phyloP scores from a whole-genome alignment of 2,797 vertebrate genomes.

The Cossypha heuglini region DNA sequence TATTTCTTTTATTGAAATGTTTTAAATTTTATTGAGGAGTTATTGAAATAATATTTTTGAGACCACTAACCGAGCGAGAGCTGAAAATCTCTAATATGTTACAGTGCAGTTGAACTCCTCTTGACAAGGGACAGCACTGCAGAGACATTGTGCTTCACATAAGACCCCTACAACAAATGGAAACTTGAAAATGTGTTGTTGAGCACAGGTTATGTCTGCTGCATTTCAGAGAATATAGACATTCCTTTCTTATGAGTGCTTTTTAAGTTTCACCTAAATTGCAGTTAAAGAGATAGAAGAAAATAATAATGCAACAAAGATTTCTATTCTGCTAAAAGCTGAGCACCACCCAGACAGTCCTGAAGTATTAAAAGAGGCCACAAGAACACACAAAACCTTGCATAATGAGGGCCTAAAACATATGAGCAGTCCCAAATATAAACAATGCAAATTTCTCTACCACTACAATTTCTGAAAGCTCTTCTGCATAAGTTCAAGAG shows the following conservation, averaged over 20 bases:
- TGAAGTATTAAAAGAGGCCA: not conserved
- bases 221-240: not conserved
- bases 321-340: not conserved
- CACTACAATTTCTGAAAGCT: not conserved
- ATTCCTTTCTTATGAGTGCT: not conserved
- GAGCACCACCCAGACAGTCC: not conserved
- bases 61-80: not conserved
- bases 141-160: not conserved
- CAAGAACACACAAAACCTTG: not conserved
- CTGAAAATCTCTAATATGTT: not conserved
- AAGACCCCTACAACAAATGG: not conserved
- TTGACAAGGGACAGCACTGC: not conserved
- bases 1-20: not conserved
- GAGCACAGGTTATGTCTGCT: not conserved
- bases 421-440: not conserved
- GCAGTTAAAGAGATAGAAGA: not conserved
- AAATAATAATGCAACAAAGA: not conserved
- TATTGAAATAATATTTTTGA: conserved; percentile 16
- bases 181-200: not conserved
- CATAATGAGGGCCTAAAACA: accelerated
- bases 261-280: not conserved
- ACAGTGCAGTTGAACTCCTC: not conserved
- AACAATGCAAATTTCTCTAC: not conserved
- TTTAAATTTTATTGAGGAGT: not conserved
- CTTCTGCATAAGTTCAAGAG: not conserved